These are phyloP conservation scores for Actinia equina DNA, from an alignment of 64 coral and sea anemone species.

Conservation along the genomic window DNA sequence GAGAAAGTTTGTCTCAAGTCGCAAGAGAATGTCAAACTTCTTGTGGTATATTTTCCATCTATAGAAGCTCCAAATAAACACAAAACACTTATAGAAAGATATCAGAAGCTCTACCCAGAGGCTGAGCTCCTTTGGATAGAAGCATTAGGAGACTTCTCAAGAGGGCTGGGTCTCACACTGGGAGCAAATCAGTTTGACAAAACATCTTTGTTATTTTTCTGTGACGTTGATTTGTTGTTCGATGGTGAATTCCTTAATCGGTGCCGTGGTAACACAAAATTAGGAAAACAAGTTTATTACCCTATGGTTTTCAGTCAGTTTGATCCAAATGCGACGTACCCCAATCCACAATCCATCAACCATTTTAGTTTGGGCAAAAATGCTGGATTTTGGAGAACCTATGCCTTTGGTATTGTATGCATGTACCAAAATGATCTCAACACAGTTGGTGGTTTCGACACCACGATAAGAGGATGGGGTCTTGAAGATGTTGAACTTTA, in stretches of 20 bases:
- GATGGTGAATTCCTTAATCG: constrained; percentile 76
- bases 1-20: constrained; percentile 70
- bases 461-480: constrained; percentile 93
- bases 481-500: constrained; percentile 92
- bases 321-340: constrained; percentile 60
- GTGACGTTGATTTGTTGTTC: constrained; percentile 91
- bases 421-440: constrained; percentile 80
- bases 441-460: constrained; percentile 86
- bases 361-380: constrained; percentile 65
- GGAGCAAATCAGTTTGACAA: constrained; percentile 80
- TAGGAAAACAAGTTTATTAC: constrained; percentile 93
- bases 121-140: constrained; percentile 84
- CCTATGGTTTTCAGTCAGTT: constrained; percentile 99
- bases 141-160: constrained; percentile 76
- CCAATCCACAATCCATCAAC: constrained; percentile 20
- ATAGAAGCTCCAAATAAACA: constrained; percentile 61
- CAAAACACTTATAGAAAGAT: constrained; percentile 60
- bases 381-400: constrained; percentile 88
- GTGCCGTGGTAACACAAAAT: constrained; percentile 72
- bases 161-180: constrained; percentile 74
- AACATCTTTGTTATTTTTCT: constrained; percentile 87
- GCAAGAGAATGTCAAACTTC: constrained; percentile 76
- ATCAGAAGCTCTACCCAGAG: constrained; percentile 58
- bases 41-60: constrained; percentile 86
- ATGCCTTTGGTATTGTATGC: constrained; percentile 92